These are phyloP conservation scores for Drosophila heteroneura DNA, from an alignment of 2,888 invertebrate genomes.

Conservation along the genomic window DNA sequence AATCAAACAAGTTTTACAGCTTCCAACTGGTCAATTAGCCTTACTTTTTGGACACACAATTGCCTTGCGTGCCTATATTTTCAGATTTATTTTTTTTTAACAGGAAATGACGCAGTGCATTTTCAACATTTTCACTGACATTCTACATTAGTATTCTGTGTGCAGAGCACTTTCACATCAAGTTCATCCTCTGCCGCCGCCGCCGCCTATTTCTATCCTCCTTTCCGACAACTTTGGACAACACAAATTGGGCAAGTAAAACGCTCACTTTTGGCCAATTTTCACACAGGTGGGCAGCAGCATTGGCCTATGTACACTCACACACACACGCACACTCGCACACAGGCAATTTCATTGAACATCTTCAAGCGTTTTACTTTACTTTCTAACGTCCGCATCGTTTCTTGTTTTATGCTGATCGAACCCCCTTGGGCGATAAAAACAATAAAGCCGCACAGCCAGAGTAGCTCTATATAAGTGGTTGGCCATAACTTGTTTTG, in stretches of 20 bases:
- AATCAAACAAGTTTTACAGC: conserved; percentile 17
- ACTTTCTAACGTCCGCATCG: conserved; percentile 70
- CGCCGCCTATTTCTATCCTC: conserved; percentile 49
- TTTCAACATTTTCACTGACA: conserved; percentile 41
- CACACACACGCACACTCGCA: background rate
- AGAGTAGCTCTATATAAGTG: conserved; percentile 23
- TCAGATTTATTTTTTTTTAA: conserved; percentile 23
- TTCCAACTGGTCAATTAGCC: conserved; percentile 8
- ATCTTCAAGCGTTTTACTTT: conserved; percentile 68
- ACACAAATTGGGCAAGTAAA: conserved; percentile 73
- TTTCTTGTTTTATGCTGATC: conserved; percentile 55
- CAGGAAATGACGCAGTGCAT: conserved; percentile 62
- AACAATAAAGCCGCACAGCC: conserved; percentile 15
- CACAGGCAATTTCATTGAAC: conserved; percentile 59
- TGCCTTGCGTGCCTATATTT: conserved; percentile 11
- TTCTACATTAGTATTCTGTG: conserved; percentile 60
- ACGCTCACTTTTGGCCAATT: conserved; percentile 76
- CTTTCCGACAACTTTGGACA: conserved; percentile 69
- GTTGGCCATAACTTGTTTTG: conserved; percentile 59
- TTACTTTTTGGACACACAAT: conserved; percentile 21
- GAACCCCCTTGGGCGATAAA: conserved; percentile 49
- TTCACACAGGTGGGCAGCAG: conserved; percentile 44
- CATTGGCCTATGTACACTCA: conserved; percentile 40
- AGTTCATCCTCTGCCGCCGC: conserved; percentile 35
- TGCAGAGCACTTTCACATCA: conserved; percentile 69